phyloP scores from a whole-genome alignment of 2,113 vertebrate genomes.

The Rhinolophus sinicus region DNA sequence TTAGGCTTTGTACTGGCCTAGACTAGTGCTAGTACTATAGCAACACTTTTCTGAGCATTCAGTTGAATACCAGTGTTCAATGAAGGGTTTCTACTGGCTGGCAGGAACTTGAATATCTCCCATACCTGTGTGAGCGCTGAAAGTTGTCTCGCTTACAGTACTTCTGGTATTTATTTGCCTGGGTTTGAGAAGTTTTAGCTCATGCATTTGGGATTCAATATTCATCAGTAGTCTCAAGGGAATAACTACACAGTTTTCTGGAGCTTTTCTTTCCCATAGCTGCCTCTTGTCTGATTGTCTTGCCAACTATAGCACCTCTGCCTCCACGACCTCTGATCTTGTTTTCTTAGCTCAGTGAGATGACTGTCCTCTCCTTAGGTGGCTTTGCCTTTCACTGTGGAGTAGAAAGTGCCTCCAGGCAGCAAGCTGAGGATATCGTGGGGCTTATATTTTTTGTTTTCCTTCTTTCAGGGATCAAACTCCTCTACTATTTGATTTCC shows the following conservation, averaged over 20 bases:
- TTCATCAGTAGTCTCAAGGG: not conserved
- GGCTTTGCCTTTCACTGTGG: not conserved
- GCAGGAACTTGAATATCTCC: not conserved
- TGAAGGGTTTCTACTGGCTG: not conserved
- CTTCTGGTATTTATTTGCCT: not conserved
- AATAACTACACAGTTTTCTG: not conserved
- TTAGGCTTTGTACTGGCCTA: not conserved
- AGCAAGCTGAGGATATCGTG: not conserved
- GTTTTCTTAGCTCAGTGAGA: not conserved
- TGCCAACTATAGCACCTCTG: not conserved
- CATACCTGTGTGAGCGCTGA: not conserved
- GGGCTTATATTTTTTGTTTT: not conserved
- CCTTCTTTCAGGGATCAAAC: not conserved
- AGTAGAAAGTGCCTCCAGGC: not conserved
- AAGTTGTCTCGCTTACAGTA: not conserved
- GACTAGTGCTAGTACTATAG: not conserved
- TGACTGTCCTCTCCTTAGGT: no score
- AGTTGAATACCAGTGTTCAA: not conserved
- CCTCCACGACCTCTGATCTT: not conserved
- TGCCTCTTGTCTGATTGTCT: not conserved
- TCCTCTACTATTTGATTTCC: not conserved
- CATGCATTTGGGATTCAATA: not conserved
- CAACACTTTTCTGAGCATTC: not conserved
- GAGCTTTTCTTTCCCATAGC: not conserved
- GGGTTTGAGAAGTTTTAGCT: not conserved